Evolutionary conservation across 2,113 vertebrate species (phyloP).

Genomic region (Patagioenas fasciata): DNA sequence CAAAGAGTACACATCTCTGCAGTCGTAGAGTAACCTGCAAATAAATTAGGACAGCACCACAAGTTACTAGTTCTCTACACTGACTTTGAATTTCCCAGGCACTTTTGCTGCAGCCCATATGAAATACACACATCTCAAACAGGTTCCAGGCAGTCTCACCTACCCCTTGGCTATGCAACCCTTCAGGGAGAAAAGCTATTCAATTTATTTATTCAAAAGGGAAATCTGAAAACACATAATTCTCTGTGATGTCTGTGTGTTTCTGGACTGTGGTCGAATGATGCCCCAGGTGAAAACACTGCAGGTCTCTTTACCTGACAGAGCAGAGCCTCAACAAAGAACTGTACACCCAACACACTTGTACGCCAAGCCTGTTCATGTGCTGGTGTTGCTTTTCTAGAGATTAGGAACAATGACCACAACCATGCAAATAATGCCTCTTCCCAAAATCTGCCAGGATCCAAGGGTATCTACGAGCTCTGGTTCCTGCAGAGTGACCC

Average conservation of each 20-base stretch:
- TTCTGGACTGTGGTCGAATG: background rate
- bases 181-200: background rate
- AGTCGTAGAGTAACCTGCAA: background rate
- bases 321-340: background rate
- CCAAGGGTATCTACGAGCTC: background rate
- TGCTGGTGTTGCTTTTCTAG: background rate
- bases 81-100: background rate
- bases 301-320: background rate
- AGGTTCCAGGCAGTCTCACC: background rate
- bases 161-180: background rate
- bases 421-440: background rate
- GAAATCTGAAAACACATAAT: background rate
- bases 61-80: background rate
- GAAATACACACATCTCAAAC: background rate
- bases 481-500: background rate
- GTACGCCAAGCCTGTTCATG: rapidly evolving
- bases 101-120: background rate
- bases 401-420: background rate
- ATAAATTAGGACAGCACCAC: background rate
- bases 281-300: background rate
- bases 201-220: background rate
- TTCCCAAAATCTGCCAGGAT: background rate
- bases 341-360: rapidly evolving
- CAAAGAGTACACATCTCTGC: background rate
- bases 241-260: no score